Evolutionary conservation across 2,888 invertebrate species (phyloP).

Genomic region (Caenorhabditis imperialis): DNA sequence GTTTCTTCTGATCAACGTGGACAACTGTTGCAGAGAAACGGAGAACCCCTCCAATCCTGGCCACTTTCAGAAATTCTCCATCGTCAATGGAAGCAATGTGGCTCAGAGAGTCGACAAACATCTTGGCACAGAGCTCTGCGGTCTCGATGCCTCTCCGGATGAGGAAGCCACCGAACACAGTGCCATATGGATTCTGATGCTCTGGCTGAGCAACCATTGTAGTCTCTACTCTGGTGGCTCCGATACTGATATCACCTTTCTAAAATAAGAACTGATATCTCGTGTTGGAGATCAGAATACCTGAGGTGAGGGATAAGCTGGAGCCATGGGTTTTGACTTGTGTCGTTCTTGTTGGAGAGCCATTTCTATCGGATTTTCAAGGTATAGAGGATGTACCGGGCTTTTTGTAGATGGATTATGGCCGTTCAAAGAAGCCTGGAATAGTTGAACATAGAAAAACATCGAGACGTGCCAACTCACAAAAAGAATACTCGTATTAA

Average conservation of each 20-base stretch:
- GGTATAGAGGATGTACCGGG: too few relatives aligned
- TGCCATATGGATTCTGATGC: conserved; percentile 53
- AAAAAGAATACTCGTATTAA: too few relatives aligned
- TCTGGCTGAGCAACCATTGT: conserved; percentile 39
- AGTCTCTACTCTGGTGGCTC: conserved; percentile 24
- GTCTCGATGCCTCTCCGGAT: conserved; percentile 42
- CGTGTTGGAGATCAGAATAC: too few relatives aligned
- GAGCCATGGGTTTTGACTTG: too few relatives aligned
- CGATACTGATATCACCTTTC: conserved; percentile 15
- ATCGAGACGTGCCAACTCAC: too few relatives aligned
- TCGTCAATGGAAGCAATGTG: conserved; percentile 37
- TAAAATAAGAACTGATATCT: too few relatives aligned
- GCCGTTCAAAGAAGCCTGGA: too few relatives aligned
- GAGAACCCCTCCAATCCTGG: conserved; percentile 46
- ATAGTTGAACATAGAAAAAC: too few relatives aligned
- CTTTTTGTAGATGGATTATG: too few relatives aligned
- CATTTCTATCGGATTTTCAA: too few relatives aligned
- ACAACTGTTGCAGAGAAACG: conserved; percentile 41
- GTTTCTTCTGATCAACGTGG: conserved; percentile 22
- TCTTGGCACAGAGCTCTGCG: conserved; percentile 36
- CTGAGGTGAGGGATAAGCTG: too few relatives aligned
- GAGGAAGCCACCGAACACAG: conserved; percentile 52
- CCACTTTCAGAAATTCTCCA: conserved; percentile 44
- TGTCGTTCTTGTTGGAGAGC: too few relatives aligned
- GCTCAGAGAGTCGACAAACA: conserved; percentile 13